phyloP scores from a whole-genome alignment of 2,888 invertebrate species.

The Ennomos quercinarius region DNA sequence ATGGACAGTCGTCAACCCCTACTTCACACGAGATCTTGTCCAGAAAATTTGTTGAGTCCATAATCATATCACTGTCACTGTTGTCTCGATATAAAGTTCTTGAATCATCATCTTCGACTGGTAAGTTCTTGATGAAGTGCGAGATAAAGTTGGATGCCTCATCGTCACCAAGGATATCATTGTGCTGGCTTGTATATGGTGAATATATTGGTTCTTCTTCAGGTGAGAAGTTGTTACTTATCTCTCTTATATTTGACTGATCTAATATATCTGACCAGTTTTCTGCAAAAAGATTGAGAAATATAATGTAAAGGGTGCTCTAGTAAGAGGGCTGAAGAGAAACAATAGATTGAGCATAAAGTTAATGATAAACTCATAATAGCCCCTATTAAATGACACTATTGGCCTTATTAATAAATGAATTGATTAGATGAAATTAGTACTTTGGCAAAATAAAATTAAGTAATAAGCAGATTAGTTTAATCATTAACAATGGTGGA shows the following conservation, averaged over 20 bases:
- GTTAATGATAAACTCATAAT: too few species aligned
- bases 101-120: conserved; percentile 71
- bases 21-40: conserved; percentile 86
- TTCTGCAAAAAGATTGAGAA: conserved; percentile 58
- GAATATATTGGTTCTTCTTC: conserved; percentile 74
- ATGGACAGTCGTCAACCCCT: conserved; percentile 86
- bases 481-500: too few species aligned
- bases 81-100: conserved; percentile 68
- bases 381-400: too few species aligned
- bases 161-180: conserved; percentile 65
- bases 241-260: conserved; percentile 73
- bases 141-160: conserved; percentile 71
- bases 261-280: conserved; percentile 81
- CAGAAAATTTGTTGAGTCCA: conserved; percentile 80
- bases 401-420: too few species aligned
- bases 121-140: conserved; percentile 73
- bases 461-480: too few species aligned
- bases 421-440: too few species aligned
- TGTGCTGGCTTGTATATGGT: conserved; percentile 65
- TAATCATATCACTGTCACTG: conserved; percentile 74
- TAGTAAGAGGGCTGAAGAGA: too few species aligned
- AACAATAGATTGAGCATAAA: too few species aligned
- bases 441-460: too few species aligned
- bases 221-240: conserved; percentile 69
- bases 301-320: too few species aligned